Percentiles rank a stretch among this genome's conserved stretches.
These are phyloP conservation scores for Venturia canescens DNA, from an alignment of 1,140 invertebrate species.

Conservation along the genomic window DNA sequence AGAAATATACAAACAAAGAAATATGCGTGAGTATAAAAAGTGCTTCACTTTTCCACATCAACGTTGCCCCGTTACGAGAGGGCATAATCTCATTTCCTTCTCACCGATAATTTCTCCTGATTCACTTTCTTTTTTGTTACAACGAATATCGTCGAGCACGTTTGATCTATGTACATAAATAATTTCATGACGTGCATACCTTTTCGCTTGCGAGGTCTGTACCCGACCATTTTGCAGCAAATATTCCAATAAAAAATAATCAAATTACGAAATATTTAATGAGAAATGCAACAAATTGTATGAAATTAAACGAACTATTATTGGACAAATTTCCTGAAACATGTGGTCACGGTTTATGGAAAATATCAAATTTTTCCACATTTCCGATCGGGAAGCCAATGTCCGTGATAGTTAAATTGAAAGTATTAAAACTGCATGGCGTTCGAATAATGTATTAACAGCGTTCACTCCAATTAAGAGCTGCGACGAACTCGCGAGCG, in stretches of 20 bases:
- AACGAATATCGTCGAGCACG: neutral
- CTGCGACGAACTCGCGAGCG: too few relatives aligned
- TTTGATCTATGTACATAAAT: neutral
- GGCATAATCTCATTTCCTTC: slow-evolving; percentile 30
- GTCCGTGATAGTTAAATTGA: too few relatives aligned
- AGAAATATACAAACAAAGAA: neutral
- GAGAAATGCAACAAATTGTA: neutral
- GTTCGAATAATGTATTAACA: too few relatives aligned
- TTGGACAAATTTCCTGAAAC: too few relatives aligned
- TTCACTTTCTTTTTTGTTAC: slow-evolving; percentile 32
- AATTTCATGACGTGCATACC: neutral
- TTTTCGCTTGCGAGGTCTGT: neutral
- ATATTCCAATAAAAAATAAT: too few relatives aligned
- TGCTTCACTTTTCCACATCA: slow-evolving; percentile 18
- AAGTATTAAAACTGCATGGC: too few relatives aligned
- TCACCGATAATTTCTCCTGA: slow-evolving; percentile 12
- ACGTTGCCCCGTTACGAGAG: slow-evolving; percentile 34
- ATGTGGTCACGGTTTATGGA: too few relatives aligned
- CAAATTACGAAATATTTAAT: neutral
- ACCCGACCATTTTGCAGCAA: too few relatives aligned
- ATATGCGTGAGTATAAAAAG: slow-evolving; percentile 14
- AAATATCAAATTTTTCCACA: too few relatives aligned
- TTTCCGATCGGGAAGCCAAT: too few relatives aligned
- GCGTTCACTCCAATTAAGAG: too few relatives aligned
- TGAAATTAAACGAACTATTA: too few relatives aligned